Conservation (phyloP, 2,888 invertebrate species). For the Baccha elongata region DNA sequence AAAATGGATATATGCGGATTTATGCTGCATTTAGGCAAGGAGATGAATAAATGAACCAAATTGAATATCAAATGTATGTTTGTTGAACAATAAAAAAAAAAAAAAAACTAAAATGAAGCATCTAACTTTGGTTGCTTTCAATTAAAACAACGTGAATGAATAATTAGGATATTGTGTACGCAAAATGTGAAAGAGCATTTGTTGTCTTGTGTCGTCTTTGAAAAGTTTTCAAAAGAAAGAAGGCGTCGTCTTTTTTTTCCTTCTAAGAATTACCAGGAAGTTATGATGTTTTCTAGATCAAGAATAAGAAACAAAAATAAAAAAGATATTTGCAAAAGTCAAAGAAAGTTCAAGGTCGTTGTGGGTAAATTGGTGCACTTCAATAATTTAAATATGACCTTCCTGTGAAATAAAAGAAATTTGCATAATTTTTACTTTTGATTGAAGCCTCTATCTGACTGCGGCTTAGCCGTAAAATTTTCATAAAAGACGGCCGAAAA, state of each 20-base stretch:
- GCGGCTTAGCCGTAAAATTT: too few species aligned
- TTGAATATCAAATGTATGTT: conserved; percentile 21
- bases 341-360: not conserved
- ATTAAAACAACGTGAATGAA: not conserved
- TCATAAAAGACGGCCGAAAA: too few species aligned
- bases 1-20: conserved; percentile 43
- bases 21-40: conserved; percentile 9
- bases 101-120: not conserved
- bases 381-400: too few species aligned
- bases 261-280: not conserved
- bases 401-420: too few species aligned
- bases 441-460: too few species aligned
- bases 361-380: too few species aligned
- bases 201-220: not conserved
- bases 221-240: not conserved
- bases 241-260: not conserved
- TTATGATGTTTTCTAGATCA: not conserved
- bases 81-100: too few species aligned
- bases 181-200: not conserved
- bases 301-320: not conserved
- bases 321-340: not conserved
- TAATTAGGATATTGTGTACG: not conserved
- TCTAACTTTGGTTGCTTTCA: not conserved
- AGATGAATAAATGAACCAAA: conserved; percentile 2
- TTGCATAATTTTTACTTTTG: too few species aligned